These are phyloP conservation scores for Podarcis raffonei DNA, from an alignment of 2,113 vertebrate genomes.

Conservation along the genomic window DNA sequence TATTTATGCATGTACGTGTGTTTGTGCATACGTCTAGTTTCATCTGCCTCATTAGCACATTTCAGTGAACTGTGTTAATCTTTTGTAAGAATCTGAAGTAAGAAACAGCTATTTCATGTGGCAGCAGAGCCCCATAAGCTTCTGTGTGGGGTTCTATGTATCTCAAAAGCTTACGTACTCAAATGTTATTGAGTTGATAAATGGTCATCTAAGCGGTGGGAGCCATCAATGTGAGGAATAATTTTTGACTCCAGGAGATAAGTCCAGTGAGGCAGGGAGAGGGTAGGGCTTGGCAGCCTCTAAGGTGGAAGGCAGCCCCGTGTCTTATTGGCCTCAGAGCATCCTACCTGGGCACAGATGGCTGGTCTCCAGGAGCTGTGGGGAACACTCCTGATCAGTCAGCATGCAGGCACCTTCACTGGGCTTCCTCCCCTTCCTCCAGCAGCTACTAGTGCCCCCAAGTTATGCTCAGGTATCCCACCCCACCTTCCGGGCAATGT, in stretches of 20 bases:
- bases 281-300: neutral
- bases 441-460: neutral
- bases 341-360: too few relatives aligned
- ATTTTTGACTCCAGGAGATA: neutral
- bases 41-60: neutral
- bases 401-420: neutral
- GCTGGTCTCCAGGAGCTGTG: neutral
- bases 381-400: neutral
- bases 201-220: neutral
- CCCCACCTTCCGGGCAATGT: neutral
- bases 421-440: neutral
- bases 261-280: neutral
- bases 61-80: fast-evolving
- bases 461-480: neutral
- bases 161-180: neutral
- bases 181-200: neutral
- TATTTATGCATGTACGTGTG: neutral
- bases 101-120: neutral
- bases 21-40: neutral
- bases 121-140: neutral
- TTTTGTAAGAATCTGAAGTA: neutral
- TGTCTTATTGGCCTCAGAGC: neutral
- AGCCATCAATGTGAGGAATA: neutral
- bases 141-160: neutral
- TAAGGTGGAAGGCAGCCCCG: neutral